These are phyloP conservation scores for Cylloceria caligata DNA, from an alignment of 2,888 invertebrate species.

Conservation along the genomic window DNA sequence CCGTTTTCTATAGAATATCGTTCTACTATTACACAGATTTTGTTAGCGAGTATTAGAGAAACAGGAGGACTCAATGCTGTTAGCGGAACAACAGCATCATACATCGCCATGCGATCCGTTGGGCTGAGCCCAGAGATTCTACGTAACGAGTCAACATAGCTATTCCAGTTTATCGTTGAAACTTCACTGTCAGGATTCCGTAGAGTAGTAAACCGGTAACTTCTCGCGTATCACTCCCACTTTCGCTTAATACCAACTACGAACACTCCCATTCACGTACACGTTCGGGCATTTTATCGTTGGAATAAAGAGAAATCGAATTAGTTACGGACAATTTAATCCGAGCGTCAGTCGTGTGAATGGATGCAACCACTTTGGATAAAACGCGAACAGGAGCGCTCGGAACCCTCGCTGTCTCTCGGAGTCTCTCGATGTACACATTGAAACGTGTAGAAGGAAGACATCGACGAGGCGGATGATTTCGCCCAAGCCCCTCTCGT, in stretches of 20 bases:
- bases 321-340: slow-evolving; percentile 68
- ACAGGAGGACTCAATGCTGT: slow-evolving; percentile 23
- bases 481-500: not conserved
- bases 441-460: slow-evolving; percentile 11
- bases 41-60: slow-evolving; percentile 15
- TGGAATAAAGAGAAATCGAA: slow-evolving; percentile 64
- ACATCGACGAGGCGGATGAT: not conserved
- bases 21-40: slow-evolving; percentile 5
- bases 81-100: too few relatives aligned
- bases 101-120: slow-evolving; percentile 50
- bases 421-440: not conserved
- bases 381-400: slow-evolving; percentile 12
- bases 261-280: slow-evolving; percentile 33
- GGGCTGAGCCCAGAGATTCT: slow-evolving; percentile 20
- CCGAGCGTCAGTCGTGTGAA: slow-evolving; percentile 56
- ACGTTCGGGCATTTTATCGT: slow-evolving; percentile 56
- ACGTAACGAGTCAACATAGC: slow-evolving; percentile 63
- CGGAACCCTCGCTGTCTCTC: not conserved
- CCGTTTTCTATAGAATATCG: not conserved
- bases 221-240: slow-evolving; percentile 37
- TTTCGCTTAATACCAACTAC: not conserved
- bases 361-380: slow-evolving; percentile 63
- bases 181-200: slow-evolving; percentile 59
- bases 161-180: slow-evolving; percentile 64
- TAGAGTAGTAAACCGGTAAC: slow-evolving; percentile 55